Base-by-base conservation (phyloP, 2,888 invertebrate genomes). In the Trisateles emortualis region DNA sequence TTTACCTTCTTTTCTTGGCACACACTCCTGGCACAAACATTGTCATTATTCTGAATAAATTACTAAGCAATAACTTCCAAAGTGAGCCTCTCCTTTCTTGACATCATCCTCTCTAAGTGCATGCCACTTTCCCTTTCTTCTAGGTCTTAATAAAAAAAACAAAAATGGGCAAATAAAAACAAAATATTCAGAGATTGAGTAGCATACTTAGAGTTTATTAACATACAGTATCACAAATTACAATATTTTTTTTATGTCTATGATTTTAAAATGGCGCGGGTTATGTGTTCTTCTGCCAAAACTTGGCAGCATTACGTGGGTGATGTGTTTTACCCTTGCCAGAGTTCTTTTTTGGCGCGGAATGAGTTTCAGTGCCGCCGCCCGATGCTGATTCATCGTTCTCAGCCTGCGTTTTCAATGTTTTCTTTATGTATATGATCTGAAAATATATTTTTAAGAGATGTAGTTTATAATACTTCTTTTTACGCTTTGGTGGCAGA, bases 391-490 rank as follows among this genome's bases (percentile, higher is more conserved):
- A 95, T 78, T 98, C 98, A 68, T 98, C 98, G n/a, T 95, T 95
- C 72, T 97, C 98, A 68, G 95, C 94, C 76, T 97, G 98, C 17
- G 96, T 95, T 84, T 98, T 97, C 30, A 98, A 89, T 0, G 96
- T 96, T 88, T 98, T 98, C 91, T 98, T 98, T 73, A 98, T 96
- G 84, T 96, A 97, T 9, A 95, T 81, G 68, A 98, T 96, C 98
- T 98, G 89, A 19, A 78, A 79, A 51, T 29, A 8, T 4, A 45
- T 33, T 14, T 16, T 16, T 29, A 3, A 0, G 1, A n/a, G 11
- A 32, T 33, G 26, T 38, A 22, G 44, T 35, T 24, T 36, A 16
- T 3, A 16, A 46, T 1, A 24, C n/a, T n/a, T n/a, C n/a, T n/a
- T n/a, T n/a, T n/a, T n/a, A n/a, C n/a, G n/a, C n/a, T n/a, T n/a